A percentile compares a stretch with the other conserved stretches of the same genome.
Evolutionary conservation across 2,888 invertebrate genomes (phyloP).

Genomic region (Rhingia rostrata): DNA sequence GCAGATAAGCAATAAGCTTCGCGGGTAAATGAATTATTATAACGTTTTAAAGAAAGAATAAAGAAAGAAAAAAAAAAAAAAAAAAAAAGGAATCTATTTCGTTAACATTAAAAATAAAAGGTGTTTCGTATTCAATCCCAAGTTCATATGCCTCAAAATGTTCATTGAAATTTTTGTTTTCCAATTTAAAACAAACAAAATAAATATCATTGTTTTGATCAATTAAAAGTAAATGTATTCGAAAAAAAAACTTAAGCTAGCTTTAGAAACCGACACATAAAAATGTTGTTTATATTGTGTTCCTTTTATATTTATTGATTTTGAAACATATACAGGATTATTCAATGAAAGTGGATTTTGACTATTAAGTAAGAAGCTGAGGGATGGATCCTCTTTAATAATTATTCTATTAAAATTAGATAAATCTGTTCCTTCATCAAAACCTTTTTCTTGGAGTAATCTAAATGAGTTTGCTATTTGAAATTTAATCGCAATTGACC

Average conservation of each 20-base stretch:
- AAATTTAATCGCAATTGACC: no score
- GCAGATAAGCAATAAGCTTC: no score
- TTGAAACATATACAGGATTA: no score
- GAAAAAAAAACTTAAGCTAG: constrained; percentile 8
- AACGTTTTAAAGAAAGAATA: no score
- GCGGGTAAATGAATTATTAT: no score
- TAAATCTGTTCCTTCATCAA: constrained; percentile 9
- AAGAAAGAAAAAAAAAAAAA: no score
- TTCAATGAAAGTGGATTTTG: no score
- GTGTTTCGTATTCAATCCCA: constrained; percentile 2
- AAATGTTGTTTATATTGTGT: no score
- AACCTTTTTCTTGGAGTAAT: constrained; percentile 20
- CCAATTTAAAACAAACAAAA: no score
- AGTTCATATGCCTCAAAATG: constrained; percentile 25
- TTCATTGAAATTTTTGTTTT: constrained; percentile 14
- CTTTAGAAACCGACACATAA: constrained; percentile 9
- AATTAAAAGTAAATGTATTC: constrained; percentile 22
- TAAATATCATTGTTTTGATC: constrained; percentile 12
- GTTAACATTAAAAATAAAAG: constrained; percentile 24
- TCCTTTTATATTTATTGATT: no score
- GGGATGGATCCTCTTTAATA: neutral
- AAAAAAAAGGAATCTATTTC: no score
- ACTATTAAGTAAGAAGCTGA: neutral
- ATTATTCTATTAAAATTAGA: constrained; percentile 19
- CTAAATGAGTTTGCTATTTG: no score